Base-by-base conservation (phyloP, 30 jellyfish, hydroid and myxozoan genomes). In the Cassiopea xamachana region DNA sequence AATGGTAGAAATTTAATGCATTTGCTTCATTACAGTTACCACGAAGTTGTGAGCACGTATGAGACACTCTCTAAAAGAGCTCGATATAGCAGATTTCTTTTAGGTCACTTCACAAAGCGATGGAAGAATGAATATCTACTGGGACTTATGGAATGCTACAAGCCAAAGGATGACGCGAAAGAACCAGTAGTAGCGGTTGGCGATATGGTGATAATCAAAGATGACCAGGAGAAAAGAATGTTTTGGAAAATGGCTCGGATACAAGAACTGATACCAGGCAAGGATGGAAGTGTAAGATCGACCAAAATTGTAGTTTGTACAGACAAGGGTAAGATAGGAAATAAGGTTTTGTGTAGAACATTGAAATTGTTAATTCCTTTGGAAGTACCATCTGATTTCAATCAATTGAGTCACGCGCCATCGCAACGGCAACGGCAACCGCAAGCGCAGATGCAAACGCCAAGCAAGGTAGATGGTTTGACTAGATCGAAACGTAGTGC, bases 141-240 rank as follows among this genome's bases (percentile, higher is more conserved):
- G n/a, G 92, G 89, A 50, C 49, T 89, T 5, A 89, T 89, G 92
- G 96, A 80, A 81, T 82, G 84, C 18, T 60, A 81, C 91, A 89
- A 73, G 96, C 87, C 84, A n/a, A 89, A 89, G 19, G 16, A 2
- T 2, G 77, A 73, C 18, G 85, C 64, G 76, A 82, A 81, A 16
- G 88, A 81, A 55, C 96, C 92, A 58, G 84, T 73, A 7, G 89
- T 89, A 73, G 71, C 96, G n/a, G 82, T 74, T 27, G 96, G 96
- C 61, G 96, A 89, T 50, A 73, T 88, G 86, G 91, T 88, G n/a
- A 85, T 89, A 4, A 82, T 89, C 79, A 89, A 89, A 69, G 89
- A 81, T 68, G 89, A 80, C 71, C 96, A 89, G 61, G 75, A 43
- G 69, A 88, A 80, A 81, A 79, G 91, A 78, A 48, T 48, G 84